These are phyloP conservation scores for Irena cyanogastra DNA, from an alignment of 2,113 vertebrate species.

Conservation along the genomic window DNA sequence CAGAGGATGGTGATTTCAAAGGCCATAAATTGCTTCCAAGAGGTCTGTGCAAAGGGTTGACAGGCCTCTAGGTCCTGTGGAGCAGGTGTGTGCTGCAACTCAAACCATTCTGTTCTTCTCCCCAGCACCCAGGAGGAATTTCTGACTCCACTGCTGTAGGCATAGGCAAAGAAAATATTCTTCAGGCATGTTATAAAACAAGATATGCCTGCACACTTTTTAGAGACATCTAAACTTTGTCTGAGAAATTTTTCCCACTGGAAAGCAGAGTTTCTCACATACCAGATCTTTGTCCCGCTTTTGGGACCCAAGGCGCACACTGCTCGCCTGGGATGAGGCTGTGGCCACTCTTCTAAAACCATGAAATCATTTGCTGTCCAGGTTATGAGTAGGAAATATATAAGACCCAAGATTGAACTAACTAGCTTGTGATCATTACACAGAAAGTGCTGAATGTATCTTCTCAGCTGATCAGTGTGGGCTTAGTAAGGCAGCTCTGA, in stretches of 20 bases:
- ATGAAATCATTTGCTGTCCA: background rate
- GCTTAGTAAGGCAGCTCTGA: background rate
- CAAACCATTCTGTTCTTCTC: background rate
- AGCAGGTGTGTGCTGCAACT: background rate
- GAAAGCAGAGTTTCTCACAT: background rate
- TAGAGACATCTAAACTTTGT: background rate
- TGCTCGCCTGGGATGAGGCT: rapidly evolving
- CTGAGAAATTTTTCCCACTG: background rate
- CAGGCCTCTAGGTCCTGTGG: background rate
- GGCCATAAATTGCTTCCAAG: background rate
- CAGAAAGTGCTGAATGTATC: background rate
- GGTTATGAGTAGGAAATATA: background rate
- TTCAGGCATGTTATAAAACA: background rate
- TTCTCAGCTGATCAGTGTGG: background rate
- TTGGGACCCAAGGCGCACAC: rapidly evolving
- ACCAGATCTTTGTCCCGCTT: background rate
- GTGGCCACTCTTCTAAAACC: background rate
- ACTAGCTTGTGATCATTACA: background rate
- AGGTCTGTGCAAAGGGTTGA: background rate
- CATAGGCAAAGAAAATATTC: background rate
- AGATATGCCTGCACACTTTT: background rate
- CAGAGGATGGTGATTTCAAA: background rate
- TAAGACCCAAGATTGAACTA: background rate
- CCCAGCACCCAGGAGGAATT: background rate
- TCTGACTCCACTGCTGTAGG: background rate